These are phyloP conservation scores for Cydia amplana DNA, from an alignment of 1,140 invertebrate genomes.

Conservation along the genomic window DNA sequence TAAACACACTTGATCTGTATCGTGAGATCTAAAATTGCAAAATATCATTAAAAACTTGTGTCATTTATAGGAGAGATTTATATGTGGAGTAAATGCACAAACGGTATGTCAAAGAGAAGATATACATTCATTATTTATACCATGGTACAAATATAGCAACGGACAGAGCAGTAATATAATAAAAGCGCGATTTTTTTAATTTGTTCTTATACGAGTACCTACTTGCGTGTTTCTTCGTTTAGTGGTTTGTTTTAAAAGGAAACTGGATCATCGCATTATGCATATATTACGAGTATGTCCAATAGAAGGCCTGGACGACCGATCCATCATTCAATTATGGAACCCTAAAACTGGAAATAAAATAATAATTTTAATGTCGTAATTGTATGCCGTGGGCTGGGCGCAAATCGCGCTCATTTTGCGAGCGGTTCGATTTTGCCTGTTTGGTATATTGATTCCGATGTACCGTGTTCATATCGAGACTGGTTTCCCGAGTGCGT, in stretches of 20 bases:
- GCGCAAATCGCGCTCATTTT: slow-evolving; percentile 63
- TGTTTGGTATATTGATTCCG: slow-evolving; percentile 63
- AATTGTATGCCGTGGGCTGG: slow-evolving; percentile 71
- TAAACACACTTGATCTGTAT: neutral
- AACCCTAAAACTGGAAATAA: slow-evolving; percentile 72
- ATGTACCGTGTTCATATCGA: slow-evolving; percentile 47
- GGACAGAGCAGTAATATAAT: no score
- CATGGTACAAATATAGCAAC: no score
- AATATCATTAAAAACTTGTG: no score
- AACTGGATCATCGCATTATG: neutral
- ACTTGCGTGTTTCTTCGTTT: neutral
- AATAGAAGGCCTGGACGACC: neutral
- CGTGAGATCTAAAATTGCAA: no score
- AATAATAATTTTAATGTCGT: slow-evolving; percentile 79
- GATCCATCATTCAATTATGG: slow-evolving; percentile 16
- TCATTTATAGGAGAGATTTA: no score
- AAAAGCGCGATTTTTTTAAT: no score
- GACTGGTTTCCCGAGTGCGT: slow-evolving; percentile 47
- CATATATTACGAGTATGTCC: neutral
- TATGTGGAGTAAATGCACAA: no score
- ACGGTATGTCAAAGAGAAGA: no score
- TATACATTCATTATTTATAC: no score
- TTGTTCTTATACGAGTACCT: no score
- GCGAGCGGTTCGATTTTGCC: slow-evolving; percentile 55
- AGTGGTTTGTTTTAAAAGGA: neutral